phyloP scores from a whole-genome alignment of 2,888 invertebrate genomes.

The Fragum whitleyi region DNA sequence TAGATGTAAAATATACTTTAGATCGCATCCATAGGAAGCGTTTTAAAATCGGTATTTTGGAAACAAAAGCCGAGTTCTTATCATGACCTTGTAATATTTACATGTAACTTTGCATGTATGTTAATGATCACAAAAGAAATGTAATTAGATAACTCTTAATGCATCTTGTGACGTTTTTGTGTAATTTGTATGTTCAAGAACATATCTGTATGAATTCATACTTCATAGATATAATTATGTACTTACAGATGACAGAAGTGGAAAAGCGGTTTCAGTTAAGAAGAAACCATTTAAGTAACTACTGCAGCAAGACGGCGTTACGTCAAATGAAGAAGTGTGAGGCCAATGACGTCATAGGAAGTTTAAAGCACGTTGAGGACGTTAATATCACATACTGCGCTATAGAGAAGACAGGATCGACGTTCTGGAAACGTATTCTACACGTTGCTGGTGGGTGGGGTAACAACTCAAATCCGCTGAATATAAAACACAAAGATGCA shows the following conservation, averaged over 20 bases:
- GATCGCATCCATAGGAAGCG: too few species aligned
- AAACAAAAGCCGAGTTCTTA: too few species aligned
- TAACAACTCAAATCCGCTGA: slow-evolving; percentile 25
- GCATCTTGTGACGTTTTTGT: too few species aligned
- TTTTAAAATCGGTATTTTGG: too few species aligned
- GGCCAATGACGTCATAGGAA: slow-evolving; percentile 10
- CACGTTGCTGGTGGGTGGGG: slow-evolving; percentile 58
- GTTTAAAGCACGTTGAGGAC: slow-evolving; percentile 19
- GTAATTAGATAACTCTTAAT: too few species aligned
- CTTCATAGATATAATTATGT: too few species aligned
- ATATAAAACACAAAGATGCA: slow-evolving; percentile 31
- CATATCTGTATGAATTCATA: too few species aligned
- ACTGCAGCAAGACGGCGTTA: neutral
- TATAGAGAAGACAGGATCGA: slow-evolving; percentile 71
- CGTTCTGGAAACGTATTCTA: slow-evolving; percentile 69
- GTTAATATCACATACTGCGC: slow-evolving; percentile 64
- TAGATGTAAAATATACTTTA: too few species aligned
- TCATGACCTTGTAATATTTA: too few species aligned
- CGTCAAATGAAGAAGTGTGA: slow-evolving; percentile 20
- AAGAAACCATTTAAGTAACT: neutral
- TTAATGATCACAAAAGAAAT: too few species aligned
- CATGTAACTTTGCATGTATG: too few species aligned
- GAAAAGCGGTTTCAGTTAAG: slow-evolving; percentile 14
- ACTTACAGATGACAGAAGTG: slow-evolving; percentile 9
- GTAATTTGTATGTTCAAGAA: too few species aligned